Percentiles rank a stretch among this genome's conserved stretches.
phyloP scores from a whole-genome alignment of 2,797 vertebrate genomes.

The Muraenolepis orangiensis region DNA sequence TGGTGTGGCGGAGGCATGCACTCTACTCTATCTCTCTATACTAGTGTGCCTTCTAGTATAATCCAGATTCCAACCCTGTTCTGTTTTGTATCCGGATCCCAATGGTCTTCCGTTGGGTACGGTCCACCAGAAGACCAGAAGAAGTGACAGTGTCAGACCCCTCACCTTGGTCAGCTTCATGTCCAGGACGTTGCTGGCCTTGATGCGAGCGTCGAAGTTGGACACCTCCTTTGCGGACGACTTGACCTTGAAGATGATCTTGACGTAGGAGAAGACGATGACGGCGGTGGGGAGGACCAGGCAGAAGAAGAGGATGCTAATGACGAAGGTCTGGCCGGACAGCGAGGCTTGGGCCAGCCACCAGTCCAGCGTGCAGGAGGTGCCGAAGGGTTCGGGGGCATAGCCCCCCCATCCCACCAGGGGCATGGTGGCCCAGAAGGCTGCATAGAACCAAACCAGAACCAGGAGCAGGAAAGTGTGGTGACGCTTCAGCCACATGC shows the following conservation, averaged over 20 bases:
- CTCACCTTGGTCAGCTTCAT: conserved; percentile 92
- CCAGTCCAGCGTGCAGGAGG: conserved; percentile 95
- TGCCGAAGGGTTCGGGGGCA: conserved; percentile 91
- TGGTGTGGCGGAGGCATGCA: too few relatives aligned
- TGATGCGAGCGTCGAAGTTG: conserved; percentile 83
- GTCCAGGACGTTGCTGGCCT: conserved; percentile 83
- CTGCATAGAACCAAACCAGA: conserved; percentile 86
- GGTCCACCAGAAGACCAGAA: background rate
- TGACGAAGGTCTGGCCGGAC: conserved; percentile 85
- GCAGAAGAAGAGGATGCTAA: conserved; percentile 92
- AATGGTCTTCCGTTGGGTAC: too few relatives aligned
- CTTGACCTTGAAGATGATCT: conserved; percentile 92
- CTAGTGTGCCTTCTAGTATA: too few relatives aligned
- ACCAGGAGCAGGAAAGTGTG: conserved; percentile 83
- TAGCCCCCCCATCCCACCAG: conserved; percentile 89
- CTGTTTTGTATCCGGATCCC: too few relatives aligned
- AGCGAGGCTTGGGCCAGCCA: conserved; percentile 88
- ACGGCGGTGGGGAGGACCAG: conserved; percentile 84
- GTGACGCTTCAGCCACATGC: conserved; percentile 90
- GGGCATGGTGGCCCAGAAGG: conserved; percentile 92
- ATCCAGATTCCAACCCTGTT: too few relatives aligned
- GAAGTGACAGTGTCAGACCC: too few relatives aligned
- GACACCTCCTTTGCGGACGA: conserved; percentile 88
- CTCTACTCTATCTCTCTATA: too few relatives aligned
- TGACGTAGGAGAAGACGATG: conserved; percentile 89